These are phyloP conservation scores for Antedon bifida DNA, from an alignment of 35 echinoderm and acorn worm species.

Conservation along the genomic window DNA sequence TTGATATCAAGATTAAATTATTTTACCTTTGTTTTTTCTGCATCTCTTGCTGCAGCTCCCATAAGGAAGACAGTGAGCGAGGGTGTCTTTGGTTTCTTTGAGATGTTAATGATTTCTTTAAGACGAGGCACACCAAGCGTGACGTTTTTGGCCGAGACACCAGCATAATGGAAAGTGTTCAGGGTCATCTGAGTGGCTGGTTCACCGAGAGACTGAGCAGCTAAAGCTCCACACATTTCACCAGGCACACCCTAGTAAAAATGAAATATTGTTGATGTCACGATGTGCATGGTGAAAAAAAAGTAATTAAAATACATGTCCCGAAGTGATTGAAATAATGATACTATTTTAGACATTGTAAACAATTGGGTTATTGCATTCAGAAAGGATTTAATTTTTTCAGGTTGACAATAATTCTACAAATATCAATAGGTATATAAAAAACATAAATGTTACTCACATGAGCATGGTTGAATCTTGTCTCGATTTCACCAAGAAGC, in stretches of 20 bases:
- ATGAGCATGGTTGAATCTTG: slow-evolving; percentile 73
- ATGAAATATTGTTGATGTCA: neutral
- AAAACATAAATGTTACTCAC: no score
- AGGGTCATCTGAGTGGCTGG: slow-evolving; percentile 98
- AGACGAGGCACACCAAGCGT: slow-evolving; percentile 95
- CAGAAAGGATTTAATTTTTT: no score
- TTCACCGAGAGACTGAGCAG: slow-evolving; percentile 93
- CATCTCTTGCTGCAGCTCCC: slow-evolving; percentile 87
- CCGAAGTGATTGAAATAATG: no score
- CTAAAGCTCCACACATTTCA: slow-evolving; percentile 88
- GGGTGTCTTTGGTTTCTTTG: slow-evolving; percentile 97
- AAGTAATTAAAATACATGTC: neutral
- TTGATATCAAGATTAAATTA: neutral
- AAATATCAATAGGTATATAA: no score
- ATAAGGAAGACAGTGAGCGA: slow-evolving; percentile 87
- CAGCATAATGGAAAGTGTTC: slow-evolving; percentile 98
- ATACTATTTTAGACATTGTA: neutral
- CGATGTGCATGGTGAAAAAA: neutral
- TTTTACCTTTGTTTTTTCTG: slow-evolving; percentile 81
- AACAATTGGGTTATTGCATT: neutral
- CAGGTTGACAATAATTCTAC: no score
- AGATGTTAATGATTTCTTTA: slow-evolving; percentile 99
- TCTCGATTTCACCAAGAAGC: slow-evolving; percentile 93
- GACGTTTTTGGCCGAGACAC: slow-evolving; percentile 98
- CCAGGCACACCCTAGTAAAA: slow-evolving; percentile 87